These are phyloP conservation scores for Noctua comes DNA, from an alignment of 2,888 invertebrate species.

Conservation along the genomic window DNA sequence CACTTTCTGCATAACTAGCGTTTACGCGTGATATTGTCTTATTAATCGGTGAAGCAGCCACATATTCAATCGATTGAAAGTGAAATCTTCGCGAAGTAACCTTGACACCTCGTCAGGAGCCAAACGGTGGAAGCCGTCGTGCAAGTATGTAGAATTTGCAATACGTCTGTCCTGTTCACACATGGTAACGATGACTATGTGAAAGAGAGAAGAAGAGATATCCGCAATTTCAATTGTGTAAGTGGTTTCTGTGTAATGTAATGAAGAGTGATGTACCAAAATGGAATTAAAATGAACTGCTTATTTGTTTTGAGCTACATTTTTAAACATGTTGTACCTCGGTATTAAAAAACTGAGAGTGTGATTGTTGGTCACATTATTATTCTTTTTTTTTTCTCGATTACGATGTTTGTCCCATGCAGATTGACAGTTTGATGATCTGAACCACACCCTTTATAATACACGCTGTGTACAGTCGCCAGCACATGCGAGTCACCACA, in stretches of 20 bases:
- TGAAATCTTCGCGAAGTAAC: constrained; percentile 53
- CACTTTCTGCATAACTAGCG: not conserved
- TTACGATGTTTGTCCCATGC: no score
- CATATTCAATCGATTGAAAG: constrained; percentile 43
- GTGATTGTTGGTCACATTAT: not conserved
- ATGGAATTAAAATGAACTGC: not conserved
- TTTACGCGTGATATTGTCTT: not conserved
- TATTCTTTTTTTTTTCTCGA: no score
- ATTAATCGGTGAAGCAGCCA: constrained; percentile 17
- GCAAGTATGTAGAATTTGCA: constrained; percentile 34
- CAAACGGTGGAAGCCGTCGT: constrained; percentile 35
- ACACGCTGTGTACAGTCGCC: no score
- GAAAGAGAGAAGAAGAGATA: constrained; percentile 24
- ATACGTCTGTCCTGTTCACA: constrained; percentile 26
- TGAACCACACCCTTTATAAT: no score
- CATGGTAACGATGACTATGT: not conserved
- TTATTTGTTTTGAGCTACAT: constrained; percentile 11
- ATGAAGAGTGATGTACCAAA: constrained; percentile 20
- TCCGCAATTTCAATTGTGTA: constrained; percentile 24
- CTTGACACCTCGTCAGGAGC: constrained; percentile 43
- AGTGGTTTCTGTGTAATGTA: constrained; percentile 4
- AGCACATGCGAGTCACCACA: no score
- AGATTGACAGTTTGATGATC: no score
- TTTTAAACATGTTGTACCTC: not conserved
- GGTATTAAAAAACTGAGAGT: not conserved